Percentiles rank a stretch among this genome's conserved stretches.
phyloP scores from a whole-genome alignment of 2,888 invertebrate species.

The Tipula helvola region DNA sequence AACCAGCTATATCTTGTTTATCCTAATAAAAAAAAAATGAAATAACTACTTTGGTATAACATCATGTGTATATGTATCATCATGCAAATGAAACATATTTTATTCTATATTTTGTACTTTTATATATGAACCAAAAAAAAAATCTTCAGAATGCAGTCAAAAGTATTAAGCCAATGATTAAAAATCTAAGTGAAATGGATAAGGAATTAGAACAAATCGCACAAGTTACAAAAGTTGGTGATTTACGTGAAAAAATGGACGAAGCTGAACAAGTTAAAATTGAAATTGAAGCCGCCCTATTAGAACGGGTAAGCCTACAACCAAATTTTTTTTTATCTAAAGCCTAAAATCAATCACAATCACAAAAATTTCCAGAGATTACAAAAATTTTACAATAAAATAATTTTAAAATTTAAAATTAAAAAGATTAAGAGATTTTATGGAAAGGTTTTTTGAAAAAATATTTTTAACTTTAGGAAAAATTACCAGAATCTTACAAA shows the following conservation, averaged over 20 bases:
- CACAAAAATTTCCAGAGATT: too few species aligned
- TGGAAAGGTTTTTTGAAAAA: too few species aligned
- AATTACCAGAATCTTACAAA: too few species aligned
- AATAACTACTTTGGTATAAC: neutral
- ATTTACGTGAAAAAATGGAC: conserved; percentile 72
- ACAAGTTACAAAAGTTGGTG: conserved; percentile 71
- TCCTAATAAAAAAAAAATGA: neutral
- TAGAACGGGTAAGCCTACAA: conserved; percentile 59
- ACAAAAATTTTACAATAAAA: too few species aligned
- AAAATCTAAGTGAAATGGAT: conserved; percentile 82
- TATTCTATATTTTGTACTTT: neutral
- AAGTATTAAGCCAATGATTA: conserved; percentile 75
- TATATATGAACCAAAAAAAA: neutral
- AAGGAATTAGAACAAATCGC: conserved; percentile 78
- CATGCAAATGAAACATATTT: neutral
- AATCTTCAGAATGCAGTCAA: conserved; percentile 65
- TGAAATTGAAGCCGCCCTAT: conserved; percentile 68
- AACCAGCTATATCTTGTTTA: neutral
- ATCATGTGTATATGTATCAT: neutral
- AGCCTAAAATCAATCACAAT: neutral
- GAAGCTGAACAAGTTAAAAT: conserved; percentile 78
- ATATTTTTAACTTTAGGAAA: too few species aligned
- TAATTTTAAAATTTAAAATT: too few species aligned
- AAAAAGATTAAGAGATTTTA: too few species aligned
- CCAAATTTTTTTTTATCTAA: neutral